Percentiles rank a stretch among this genome's conserved stretches.
These are phyloP conservation scores for Synanthedon formicaeformis DNA, from an alignment of 2,888 invertebrate species.

Conservation along the genomic window DNA sequence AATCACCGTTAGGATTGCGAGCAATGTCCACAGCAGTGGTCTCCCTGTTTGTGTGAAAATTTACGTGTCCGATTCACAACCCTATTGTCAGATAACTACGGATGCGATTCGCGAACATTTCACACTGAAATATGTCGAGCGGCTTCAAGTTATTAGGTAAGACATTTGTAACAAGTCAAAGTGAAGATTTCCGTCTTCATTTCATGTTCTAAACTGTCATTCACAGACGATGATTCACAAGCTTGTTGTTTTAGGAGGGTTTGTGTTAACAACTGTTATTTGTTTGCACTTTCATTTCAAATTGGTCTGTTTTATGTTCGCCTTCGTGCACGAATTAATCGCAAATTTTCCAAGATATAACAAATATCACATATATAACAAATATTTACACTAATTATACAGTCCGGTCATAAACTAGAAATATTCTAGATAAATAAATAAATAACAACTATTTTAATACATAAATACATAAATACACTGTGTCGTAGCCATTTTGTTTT, in stretches of 20 bases:
- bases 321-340: too few species aligned
- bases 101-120: neutral
- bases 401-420: too few species aligned
- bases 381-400: too few species aligned
- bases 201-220: neutral
- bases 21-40: neutral
- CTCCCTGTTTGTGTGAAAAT: conserved; percentile 1
- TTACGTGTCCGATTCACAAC: conserved; percentile 6
- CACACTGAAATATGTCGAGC: neutral
- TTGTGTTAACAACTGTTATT: too few species aligned
- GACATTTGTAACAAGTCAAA: neutral
- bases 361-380: too few species aligned
- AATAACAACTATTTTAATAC: too few species aligned
- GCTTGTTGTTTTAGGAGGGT: neutral
- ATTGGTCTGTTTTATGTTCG: too few species aligned
- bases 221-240: neutral
- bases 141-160: neutral
- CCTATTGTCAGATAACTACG: conserved; percentile 3
- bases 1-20: conserved; percentile 25
- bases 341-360: too few species aligned
- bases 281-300: too few species aligned
- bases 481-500: too few species aligned
- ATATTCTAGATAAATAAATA: too few species aligned
- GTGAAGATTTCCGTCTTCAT: neutral
- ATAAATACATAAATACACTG: too few species aligned